phyloP scores from a whole-genome alignment of 2,113 vertebrate species.

The Albula glossodonta region DNA sequence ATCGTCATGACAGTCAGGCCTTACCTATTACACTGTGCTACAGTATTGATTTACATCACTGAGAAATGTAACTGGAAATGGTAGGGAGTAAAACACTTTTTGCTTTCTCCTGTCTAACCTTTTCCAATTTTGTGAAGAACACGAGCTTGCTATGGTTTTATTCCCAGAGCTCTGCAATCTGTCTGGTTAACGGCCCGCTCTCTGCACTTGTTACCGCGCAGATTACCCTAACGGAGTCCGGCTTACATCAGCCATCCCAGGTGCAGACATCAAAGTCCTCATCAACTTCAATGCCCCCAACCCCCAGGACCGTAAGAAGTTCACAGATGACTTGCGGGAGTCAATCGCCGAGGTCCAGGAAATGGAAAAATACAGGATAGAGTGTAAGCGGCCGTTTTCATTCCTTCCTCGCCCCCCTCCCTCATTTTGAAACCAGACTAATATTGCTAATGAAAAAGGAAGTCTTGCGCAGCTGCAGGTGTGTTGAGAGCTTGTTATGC shows the following conservation, averaged over 20 bases:
- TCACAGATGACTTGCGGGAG: constrained; percentile 93
- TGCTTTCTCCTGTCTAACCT: neutral
- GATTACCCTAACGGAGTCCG: constrained; percentile 96
- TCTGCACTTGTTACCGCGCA: constrained; percentile 46
- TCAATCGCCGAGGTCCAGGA: constrained; percentile 96
- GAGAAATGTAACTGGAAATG: neutral
- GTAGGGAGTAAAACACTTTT: neutral
- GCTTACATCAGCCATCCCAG: constrained; percentile 89
- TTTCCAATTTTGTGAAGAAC: neutral
- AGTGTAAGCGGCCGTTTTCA: constrained; percentile 77
- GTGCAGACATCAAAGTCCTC: constrained; percentile 92
- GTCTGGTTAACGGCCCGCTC: constrained; percentile 13
- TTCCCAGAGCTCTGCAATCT: constrained; percentile 17
- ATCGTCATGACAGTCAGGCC: no score
- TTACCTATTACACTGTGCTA: neutral
- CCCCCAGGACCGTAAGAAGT: constrained; percentile 96
- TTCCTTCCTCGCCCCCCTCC: neutral
- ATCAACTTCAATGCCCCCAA: constrained; percentile 99
- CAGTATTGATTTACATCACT: neutral
- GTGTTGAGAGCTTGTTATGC: neutral
- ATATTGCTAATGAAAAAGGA: neutral
- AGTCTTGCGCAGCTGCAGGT: neutral
- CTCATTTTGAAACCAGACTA: neutral
- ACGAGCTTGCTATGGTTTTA: neutral
- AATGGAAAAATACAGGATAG: constrained; percentile 98